Evolutionary conservation across 2,113 vertebrate species (phyloP).

Genomic region (Phocoena sinus): DNA sequence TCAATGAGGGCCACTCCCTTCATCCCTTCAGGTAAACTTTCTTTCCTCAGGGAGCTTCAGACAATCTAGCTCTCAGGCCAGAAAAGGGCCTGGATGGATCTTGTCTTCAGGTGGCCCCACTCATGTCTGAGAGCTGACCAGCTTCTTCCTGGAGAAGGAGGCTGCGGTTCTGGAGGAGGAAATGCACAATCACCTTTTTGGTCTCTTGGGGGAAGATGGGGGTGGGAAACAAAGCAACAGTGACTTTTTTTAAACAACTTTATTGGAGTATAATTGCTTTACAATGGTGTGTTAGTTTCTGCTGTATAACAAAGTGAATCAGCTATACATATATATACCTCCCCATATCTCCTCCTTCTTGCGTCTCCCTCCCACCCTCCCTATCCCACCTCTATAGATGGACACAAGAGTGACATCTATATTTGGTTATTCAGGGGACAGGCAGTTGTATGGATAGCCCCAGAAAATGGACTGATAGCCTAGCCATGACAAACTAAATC

Average conservation of each 20-base stretch:
- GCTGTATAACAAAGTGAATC: no score
- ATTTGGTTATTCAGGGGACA: neutral
- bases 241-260: neutral
- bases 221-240: neutral
- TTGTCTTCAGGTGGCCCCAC: neutral
- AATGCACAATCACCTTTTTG: neutral
- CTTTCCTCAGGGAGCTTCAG: neutral
- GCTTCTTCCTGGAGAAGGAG: neutral
- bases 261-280: no score
- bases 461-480: neutral
- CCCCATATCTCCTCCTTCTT: no score
- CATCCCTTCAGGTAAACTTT: neutral
- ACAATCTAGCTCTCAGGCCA: neutral
- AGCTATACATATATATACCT: no score
- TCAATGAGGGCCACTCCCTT: no score
- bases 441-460: neutral
- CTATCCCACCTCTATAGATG: no score
- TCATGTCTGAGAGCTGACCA: neutral
- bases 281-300: no score
- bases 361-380: no score
- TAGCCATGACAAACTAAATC: neutral
- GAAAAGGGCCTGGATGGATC: neutral
- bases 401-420: neutral
- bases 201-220: neutral
- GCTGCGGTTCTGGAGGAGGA: neutral